Evolutionary conservation across 2,113 vertebrate species (phyloP).

Genomic region (Hippocampus guttulatus): DNA sequence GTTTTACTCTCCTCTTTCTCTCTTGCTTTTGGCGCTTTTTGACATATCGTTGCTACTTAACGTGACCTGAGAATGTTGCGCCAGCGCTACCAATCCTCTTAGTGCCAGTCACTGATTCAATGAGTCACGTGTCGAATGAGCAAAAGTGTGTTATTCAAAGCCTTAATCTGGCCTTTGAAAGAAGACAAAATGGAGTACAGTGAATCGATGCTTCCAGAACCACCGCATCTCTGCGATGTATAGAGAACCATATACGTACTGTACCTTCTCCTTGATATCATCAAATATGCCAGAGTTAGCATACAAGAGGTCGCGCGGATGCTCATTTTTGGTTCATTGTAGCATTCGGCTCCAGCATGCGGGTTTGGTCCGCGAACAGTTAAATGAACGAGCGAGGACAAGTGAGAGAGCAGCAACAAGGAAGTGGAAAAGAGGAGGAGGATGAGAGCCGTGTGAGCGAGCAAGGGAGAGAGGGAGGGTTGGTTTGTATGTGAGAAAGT

Average conservation of each 20-base stretch:
- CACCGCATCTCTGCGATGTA: neutral
- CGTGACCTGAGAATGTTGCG: neutral
- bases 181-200: neutral
- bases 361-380: neutral
- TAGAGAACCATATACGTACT: neutral
- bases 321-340: neutral
- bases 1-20: neutral
- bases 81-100: neutral
- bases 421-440: conserved; percentile 61
- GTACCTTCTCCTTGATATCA: neutral
- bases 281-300: neutral
- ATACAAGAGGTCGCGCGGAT: neutral
- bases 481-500: conserved; percentile 52
- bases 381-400: neutral
- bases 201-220: neutral
- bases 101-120: neutral
- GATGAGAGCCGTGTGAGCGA: conserved; percentile 32
- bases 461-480: conserved; percentile 50
- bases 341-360: neutral
- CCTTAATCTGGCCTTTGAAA: neutral
- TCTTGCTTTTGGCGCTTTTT: neutral
- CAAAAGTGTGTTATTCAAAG: neutral
- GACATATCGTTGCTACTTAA: neutral
- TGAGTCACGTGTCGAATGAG: neutral
- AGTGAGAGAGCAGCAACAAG: conserved; percentile 17